phyloP scores from a whole-genome alignment of 1,140 invertebrate genomes.

The Aricia agestis region DNA sequence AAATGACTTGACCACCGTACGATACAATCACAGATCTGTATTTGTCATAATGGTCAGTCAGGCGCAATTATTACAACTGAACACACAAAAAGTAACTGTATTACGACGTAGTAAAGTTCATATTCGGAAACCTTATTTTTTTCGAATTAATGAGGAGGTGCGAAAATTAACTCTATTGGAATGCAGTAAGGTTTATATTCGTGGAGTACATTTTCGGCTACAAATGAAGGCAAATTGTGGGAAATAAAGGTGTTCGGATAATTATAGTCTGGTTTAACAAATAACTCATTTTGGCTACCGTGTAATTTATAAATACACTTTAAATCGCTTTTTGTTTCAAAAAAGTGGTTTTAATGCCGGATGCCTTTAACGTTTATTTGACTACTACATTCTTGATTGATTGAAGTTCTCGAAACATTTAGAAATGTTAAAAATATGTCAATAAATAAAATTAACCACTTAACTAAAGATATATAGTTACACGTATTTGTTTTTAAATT shows the following conservation, averaged over 20 bases:
- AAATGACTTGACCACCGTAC: constrained; percentile 8
- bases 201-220: constrained; percentile 18
- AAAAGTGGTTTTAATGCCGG: constrained; percentile 15
- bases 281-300: constrained; percentile 54
- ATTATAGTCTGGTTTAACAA: constrained; percentile 51
- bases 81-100: not conserved
- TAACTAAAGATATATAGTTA: too few relatives aligned
- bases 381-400: not conserved
- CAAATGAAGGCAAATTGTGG: constrained; percentile 50
- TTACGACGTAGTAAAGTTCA: not conserved
- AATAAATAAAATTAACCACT: too few relatives aligned
- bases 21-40: constrained; percentile 34
- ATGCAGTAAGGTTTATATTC: constrained; percentile 11
- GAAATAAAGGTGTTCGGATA: constrained; percentile 53
- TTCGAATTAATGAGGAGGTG: too few relatives aligned
- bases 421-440: too few relatives aligned
- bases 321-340: constrained; percentile 15
- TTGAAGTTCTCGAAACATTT: not conserved
- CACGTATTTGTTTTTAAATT: too few relatives aligned
- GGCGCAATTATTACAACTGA: constrained; percentile 26
- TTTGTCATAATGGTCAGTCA: constrained; percentile 32
- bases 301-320: constrained; percentile 46
- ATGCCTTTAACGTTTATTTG: not conserved
- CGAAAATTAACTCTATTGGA: constrained; percentile 9
- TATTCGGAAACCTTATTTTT: not conserved